Conservation (phyloP, 2,888 invertebrate species). For the Torymus texanus region DNA sequence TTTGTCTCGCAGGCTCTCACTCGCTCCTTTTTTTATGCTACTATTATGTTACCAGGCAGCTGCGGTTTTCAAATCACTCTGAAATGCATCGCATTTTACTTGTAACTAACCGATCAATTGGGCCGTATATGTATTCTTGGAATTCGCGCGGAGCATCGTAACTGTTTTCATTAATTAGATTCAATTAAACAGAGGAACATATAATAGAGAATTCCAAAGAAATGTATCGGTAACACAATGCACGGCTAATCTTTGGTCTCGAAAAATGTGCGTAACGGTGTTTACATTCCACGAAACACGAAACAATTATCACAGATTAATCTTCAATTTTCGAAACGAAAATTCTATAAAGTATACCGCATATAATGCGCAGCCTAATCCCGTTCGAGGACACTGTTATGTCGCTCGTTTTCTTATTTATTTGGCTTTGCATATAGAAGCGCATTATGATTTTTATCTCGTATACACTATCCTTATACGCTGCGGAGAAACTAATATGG, state of each 20-base stretch:
- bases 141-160: too few relatives aligned
- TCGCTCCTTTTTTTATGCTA: conserved; percentile 6
- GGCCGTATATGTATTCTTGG: too few relatives aligned
- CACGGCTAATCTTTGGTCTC: too few relatives aligned
- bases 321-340: not conserved
- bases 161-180: too few relatives aligned
- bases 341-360: not conserved
- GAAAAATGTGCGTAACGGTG: not conserved
- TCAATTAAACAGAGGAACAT: too few relatives aligned
- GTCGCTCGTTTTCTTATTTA: not conserved
- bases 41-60: not conserved
- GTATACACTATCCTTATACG: not conserved
- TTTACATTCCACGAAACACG: not conserved
- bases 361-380: not conserved
- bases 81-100: too few relatives aligned
- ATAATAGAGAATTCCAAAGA: too few relatives aligned
- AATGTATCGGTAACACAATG: too few relatives aligned
- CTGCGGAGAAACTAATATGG: too few relatives aligned
- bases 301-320: conserved; percentile 25
- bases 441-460: not conserved
- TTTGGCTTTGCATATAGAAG: conserved; percentile 12
- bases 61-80: conserved; percentile 1
- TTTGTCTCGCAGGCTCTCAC: not conserved
- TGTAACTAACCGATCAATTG: too few relatives aligned
- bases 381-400: not conserved